Percentiles rank a stretch among this genome's conserved stretches.
phyloP scores from a whole-genome alignment of 2,113 vertebrate species.

The Alces alces region DNA sequence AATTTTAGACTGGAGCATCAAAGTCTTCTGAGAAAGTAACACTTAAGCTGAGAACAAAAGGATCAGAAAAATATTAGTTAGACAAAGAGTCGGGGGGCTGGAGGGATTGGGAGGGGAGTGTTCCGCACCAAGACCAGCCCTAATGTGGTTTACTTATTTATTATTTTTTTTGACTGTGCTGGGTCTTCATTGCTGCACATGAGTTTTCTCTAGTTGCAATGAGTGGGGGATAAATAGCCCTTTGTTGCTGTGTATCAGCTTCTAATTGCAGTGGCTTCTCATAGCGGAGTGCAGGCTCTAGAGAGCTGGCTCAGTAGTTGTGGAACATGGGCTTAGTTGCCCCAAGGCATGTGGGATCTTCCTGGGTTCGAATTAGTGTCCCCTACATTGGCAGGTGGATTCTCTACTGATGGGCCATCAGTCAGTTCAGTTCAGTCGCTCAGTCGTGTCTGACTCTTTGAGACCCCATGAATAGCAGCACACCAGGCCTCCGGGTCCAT shows the following conservation, averaged over 20 bases:
- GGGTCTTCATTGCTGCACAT: background rate
- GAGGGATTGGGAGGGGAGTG: background rate
- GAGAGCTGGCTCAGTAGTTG: background rate
- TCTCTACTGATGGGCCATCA: background rate
- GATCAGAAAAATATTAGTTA: conserved; percentile 13
- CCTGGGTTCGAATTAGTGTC: background rate
- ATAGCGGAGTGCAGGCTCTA: background rate
- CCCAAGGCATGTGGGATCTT: background rate
- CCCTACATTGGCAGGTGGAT: background rate
- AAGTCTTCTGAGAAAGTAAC: conserved; percentile 29
- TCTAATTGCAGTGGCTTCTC: background rate
- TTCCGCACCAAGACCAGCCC: background rate
- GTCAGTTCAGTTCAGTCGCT: background rate
- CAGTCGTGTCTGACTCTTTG: background rate
- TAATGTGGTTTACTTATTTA: background rate
- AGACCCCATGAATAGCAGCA: background rate
- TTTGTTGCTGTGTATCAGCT: background rate
- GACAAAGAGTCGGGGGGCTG: background rate
- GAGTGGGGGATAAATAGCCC: background rate
- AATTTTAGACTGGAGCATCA: conserved; percentile 22
- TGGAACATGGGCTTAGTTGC: background rate
- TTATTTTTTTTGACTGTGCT: background rate
- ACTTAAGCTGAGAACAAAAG: conserved; percentile 17
- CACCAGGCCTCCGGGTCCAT: too few relatives aligned
- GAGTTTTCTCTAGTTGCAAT: background rate